Evolutionary conservation across 2,113 vertebrate genomes (phyloP).

Genomic region (Catharus minimus): DNA sequence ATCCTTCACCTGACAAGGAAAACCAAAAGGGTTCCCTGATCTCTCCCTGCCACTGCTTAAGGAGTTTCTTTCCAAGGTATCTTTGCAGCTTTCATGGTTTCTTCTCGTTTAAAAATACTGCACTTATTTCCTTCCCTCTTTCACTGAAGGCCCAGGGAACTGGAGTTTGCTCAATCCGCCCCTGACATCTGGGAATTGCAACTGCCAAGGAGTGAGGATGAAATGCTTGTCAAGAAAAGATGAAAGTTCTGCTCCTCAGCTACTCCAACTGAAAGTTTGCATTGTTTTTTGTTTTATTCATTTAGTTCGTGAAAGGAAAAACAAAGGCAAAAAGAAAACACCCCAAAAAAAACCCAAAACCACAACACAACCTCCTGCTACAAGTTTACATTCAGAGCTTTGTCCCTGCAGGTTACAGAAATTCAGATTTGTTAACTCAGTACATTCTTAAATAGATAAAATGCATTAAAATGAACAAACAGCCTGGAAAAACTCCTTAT

Average conservation of each 20-base stretch:
- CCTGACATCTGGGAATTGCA: neutral
- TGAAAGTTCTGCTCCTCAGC: neutral
- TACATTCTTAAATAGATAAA: neutral
- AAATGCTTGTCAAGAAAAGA: neutral
- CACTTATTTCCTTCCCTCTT: neutral
- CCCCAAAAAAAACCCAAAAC: neutral
- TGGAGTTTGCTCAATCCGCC: neutral
- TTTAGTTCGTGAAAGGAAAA: neutral
- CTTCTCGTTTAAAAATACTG: neutral
- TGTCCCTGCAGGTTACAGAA: neutral
- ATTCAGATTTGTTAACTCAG: neutral
- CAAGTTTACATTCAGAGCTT: neutral
- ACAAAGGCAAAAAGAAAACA: neutral
- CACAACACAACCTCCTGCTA: neutral
- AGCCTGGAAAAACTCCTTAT: accelerated
- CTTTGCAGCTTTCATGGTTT: neutral
- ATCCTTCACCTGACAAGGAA: neutral
- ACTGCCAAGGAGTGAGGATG: neutral
- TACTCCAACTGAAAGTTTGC: neutral
- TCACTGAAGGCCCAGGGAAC: neutral
- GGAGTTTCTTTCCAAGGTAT: neutral
- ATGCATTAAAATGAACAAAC: neutral
- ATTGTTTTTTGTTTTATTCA: neutral
- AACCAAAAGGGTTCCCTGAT: neutral
- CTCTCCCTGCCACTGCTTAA: neutral